Percentiles rank a stretch among this genome's conserved stretches.
Evolutionary conservation across 2,888 invertebrate species (phyloP).

Genomic region (Meganola albula): DNA sequence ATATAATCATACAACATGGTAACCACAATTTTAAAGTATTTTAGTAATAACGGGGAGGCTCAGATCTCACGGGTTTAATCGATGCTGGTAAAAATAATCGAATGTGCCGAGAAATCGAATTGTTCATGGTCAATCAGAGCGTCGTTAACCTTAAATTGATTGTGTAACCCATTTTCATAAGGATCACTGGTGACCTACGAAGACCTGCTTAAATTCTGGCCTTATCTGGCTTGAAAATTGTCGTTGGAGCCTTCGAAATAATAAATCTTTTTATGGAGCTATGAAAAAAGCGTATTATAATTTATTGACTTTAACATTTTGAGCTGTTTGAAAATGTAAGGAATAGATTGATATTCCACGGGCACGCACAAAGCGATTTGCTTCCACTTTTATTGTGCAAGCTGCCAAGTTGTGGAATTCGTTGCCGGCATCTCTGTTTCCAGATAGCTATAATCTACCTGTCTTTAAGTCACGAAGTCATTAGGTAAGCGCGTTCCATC

Average conservation of each 20-base stretch:
- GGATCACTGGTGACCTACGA: conserved; percentile 24
- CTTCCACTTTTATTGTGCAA: no score
- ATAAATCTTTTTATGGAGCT: conserved; percentile 42
- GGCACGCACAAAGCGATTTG: no score
- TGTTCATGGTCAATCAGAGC: conserved; percentile 35
- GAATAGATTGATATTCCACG: no score
- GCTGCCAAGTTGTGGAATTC: no score
- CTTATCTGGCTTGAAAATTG: conserved; percentile 45
- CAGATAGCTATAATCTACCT: no score
- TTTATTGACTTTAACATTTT: no score
- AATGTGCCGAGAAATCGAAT: conserved; percentile 28
- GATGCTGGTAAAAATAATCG: conserved; percentile 17
- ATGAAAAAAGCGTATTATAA: conserved; percentile 24
- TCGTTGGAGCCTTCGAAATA: conserved; percentile 47
- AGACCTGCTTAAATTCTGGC: conserved; percentile 35
- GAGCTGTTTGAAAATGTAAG: conserved; percentile 15
- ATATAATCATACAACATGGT: conserved; percentile 12
- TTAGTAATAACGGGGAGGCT: conserved; percentile 12
- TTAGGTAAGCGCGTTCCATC: no score
- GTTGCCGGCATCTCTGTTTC: no score
- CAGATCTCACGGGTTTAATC: conserved; percentile 15
- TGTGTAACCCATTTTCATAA: conserved; percentile 17
- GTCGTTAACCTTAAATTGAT: conserved; percentile 30
- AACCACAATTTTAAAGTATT: conserved; percentile 16
- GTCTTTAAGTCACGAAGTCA: no score